These are phyloP conservation scores for Florisuga fusca DNA, from an alignment of 2,797 vertebrate species.

Conservation along the genomic window DNA sequence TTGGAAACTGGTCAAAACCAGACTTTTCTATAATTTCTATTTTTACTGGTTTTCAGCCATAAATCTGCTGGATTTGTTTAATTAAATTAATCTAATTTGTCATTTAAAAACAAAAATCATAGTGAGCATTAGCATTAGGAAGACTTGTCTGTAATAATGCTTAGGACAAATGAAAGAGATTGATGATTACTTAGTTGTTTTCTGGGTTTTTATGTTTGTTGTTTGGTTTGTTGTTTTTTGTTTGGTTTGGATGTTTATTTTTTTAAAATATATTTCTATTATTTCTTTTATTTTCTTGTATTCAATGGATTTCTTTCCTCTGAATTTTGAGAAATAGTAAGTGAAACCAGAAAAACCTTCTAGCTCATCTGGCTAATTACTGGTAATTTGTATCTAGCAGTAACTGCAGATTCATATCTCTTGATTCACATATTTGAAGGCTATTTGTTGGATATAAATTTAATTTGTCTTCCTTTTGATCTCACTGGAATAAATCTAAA, in stretches of 20 bases:
- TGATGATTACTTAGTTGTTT: not conserved
- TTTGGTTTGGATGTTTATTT: no score
- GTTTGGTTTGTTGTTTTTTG: no score
- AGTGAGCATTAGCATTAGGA: not conserved
- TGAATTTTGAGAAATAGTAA: conserved; percentile 1
- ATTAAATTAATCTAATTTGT: not conserved
- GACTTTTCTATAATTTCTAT: not conserved
- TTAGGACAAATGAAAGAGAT: not conserved
- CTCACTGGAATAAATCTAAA: conserved; percentile 2
- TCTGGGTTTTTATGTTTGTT: not conserved
- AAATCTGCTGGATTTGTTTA: not conserved
- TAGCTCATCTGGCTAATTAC: not conserved
- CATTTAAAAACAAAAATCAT: not conserved
- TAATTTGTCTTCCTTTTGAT: conserved; percentile 49
- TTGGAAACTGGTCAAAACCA: not conserved
- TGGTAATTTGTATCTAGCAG: conserved; percentile 37
- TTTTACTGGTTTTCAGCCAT: not conserved
- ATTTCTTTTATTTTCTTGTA: not conserved
- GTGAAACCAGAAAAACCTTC: not conserved
- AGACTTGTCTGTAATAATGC: not conserved
- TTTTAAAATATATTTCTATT: no score
- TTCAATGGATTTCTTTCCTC: not conserved
- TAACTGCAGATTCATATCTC: conserved; percentile 12
- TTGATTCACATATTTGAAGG: conserved; percentile 34
- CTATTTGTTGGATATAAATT: conserved; percentile 20